Percentiles rank a stretch among this genome's conserved stretches.
These are phyloP conservation scores for Diphyllodes magnificus DNA, from an alignment of 2,113 vertebrate genomes.

Conservation along the genomic window DNA sequence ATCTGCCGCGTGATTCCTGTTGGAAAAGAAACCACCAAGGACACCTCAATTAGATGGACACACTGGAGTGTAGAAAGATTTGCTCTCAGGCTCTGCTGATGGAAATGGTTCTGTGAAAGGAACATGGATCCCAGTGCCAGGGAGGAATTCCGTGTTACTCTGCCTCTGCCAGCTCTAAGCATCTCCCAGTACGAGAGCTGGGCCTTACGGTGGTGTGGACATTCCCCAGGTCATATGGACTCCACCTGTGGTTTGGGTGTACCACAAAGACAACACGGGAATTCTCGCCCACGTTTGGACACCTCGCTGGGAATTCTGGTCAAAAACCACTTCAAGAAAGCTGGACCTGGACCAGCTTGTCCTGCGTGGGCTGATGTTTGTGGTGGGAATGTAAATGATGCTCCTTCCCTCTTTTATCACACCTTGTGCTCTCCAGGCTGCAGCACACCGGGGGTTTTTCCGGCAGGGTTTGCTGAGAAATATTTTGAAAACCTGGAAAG, in stretches of 20 bases:
- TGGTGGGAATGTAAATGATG: background rate
- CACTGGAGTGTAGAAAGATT: accelerated
- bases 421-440: background rate
- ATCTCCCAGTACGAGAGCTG: background rate
- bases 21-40: background rate
- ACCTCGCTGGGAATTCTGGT: background rate
- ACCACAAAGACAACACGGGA: background rate
- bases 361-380: background rate
- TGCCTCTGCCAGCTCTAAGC: background rate
- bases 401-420: background rate
- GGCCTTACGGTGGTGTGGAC: background rate
- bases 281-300: background rate
- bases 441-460: background rate
- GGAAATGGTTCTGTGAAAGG: background rate
- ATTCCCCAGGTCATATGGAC: background rate
- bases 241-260: background rate
- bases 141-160: accelerated
- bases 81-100: background rate
- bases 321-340: background rate
- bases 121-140: background rate
- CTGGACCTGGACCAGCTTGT: background rate
- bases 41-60: background rate
- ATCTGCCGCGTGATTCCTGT: background rate
- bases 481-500: slow-evolving; percentile 19
- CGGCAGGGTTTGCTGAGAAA: background rate